Evolutionary conservation across 1,140 invertebrate genomes (phyloP).

Genomic region (Ceratina calcarata): DNA sequence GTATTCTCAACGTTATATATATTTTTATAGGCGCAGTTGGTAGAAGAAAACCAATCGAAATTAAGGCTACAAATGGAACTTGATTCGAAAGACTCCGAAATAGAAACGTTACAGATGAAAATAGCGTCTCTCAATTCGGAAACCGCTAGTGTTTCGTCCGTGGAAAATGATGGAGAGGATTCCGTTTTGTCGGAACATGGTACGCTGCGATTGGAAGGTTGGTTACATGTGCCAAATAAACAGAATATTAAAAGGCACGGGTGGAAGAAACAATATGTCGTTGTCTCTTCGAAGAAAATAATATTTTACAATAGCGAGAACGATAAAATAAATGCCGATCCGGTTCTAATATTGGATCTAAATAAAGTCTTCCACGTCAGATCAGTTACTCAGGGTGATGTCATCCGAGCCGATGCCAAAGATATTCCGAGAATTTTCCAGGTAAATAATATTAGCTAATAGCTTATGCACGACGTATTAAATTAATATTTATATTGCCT

Average conservation of each 20-base stretch:
- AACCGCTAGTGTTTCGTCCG: slow-evolving; percentile 93
- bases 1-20: background rate
- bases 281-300: slow-evolving; percentile 97
- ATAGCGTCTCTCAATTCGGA: slow-evolving; percentile 89
- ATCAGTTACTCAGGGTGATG: slow-evolving; percentile 98
- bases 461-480: background rate
- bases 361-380: slow-evolving; percentile 99
- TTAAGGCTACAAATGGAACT: slow-evolving; percentile 95
- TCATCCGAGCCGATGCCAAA: slow-evolving; percentile 98
- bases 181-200: slow-evolving; percentile 82
- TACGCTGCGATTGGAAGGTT: slow-evolving; percentile 89
- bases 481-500: background rate
- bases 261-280: slow-evolving; percentile 98
- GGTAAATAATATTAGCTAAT: slow-evolving; percentile 76
- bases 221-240: slow-evolving; percentile 96
- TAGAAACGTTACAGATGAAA: slow-evolving; percentile 94
- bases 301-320: slow-evolving; percentile 98
- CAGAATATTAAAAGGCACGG: slow-evolving; percentile 97
- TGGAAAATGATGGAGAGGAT: slow-evolving; percentile 92
- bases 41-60: slow-evolving; percentile 85
- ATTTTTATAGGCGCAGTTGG: slow-evolving; percentile 80
- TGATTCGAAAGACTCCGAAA: slow-evolving; percentile 97
- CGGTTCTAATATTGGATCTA: slow-evolving; percentile 96
- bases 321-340: slow-evolving; percentile 97
- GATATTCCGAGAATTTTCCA: slow-evolving; percentile 99